Base-by-base conservation (phyloP, 2,797 vertebrate species). In the Spinus pinus region DNA sequence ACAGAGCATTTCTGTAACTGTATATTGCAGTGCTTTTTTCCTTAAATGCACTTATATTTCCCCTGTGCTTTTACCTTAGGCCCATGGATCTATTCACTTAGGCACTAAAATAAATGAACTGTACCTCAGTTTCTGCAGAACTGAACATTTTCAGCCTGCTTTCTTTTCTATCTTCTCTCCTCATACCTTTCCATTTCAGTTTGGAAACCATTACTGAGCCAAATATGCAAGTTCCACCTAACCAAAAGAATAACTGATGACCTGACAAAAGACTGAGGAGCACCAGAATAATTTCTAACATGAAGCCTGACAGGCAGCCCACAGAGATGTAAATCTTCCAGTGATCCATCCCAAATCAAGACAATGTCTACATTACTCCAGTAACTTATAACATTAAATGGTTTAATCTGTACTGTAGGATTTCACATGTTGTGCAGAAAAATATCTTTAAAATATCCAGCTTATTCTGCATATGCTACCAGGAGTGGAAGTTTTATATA, bases 1-100 rank as follows among this genome's bases (percentile, higher is more conserved):
- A 31, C 10, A 49, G n/a, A 24, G 16, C 8, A 58, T 81, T 78
- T 81, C 25, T 85, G 77, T 42, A 41, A n/a, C 33, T 74, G 24
- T 14, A 74, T 1, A 44, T 2, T 27, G 10, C 1, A 4, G 31
- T 5, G 0, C 0, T 50, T 88, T 88, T 89, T 41, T 66, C 21
- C 42, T 51, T 69, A 87, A 74, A 64, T 65, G 25, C 7, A n/a
- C 14, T 58, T 81, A 30, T 12, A 31, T 64, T 81, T 75, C 46
- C 81, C 50, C 25, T 18, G 8, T 51, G 54, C 7, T 71, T 91
- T 78, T 57, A 61, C 41, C 47, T 65, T 51, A 66, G 27, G 21
- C 7, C 5, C 39, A 62, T 9, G 49, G 53, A 69, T 22, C 72
- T 72, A 70, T 7, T 79, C n/a, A 66, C 7, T 85, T 83, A 88